Evolutionary conservation across 2,888 invertebrate genomes (phyloP).

Genomic region (Eristalis intricaria): DNA sequence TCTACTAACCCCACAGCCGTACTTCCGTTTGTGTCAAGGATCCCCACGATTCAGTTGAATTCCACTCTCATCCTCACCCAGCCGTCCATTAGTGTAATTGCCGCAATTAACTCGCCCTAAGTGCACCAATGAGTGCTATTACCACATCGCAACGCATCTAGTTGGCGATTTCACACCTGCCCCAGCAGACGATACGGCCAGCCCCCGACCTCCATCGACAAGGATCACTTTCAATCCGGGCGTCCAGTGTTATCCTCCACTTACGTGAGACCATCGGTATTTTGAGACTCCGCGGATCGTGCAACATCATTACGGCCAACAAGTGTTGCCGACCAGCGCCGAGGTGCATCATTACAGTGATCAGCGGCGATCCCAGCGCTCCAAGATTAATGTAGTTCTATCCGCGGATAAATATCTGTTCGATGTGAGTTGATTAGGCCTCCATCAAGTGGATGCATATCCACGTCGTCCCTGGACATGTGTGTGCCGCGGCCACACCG

Average conservation of each 20-base stretch:
- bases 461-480: neutral
- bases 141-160: conserved; percentile 41
- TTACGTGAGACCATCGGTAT: conserved; percentile 58
- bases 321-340: conserved; percentile 36
- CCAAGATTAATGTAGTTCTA: conserved; percentile 69
- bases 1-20: no score
- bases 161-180: conserved; percentile 70
- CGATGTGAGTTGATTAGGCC: conserved; percentile 69
- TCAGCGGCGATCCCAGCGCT: conserved; percentile 49
- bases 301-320: conserved; percentile 43
- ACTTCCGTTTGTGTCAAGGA: neutral
- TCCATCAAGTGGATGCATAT: conserved; percentile 35
- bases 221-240: conserved; percentile 41
- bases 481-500: neutral
- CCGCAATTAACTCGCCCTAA: conserved; percentile 57
- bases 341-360: conserved; percentile 61
- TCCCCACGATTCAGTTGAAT: neutral
- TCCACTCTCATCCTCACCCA: conserved; percentile 8
- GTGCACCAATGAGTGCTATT: conserved; percentile 29
- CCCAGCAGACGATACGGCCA: conserved; percentile 32
- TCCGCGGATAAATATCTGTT: conserved; percentile 68
- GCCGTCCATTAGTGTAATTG: conserved; percentile 54
- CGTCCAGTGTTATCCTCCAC: conserved; percentile 25
- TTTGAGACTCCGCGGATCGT: conserved; percentile 56
- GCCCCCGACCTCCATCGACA: conserved; percentile 2